Evolutionary conservation across 1,140 invertebrate species (phyloP), one percentile per base, ranked within the genome.

Genomic region (Parasteatoda tepidariorum): DNA sequence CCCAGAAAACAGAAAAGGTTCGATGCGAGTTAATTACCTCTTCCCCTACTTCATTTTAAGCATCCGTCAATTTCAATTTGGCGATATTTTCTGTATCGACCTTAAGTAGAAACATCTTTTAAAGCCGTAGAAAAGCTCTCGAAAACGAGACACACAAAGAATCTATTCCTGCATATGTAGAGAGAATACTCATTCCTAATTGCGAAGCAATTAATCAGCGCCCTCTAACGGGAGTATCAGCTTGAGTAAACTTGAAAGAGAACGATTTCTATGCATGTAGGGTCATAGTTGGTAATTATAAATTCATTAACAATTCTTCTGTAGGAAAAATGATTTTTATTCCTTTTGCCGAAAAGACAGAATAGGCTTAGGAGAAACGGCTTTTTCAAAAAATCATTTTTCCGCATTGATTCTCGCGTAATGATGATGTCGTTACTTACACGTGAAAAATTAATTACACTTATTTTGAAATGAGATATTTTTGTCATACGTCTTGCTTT

Each of bases 221-320:
- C 18, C n/a, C 57, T n/a, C 57, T 26, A 59, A 59, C n/a, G n/a
- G 7, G 57, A 59, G 57, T 26, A 1, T 26, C 57, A n/a, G 24
- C 24, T 59, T 26, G 57, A 59, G 57, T n/a, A 59, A 59, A 59
- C 57, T 59, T 59, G 57, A 59, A 59, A 59, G 57, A n/a, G n/a
- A 26, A n/a, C 24, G 57, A n/a, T n/a, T 26, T n/a, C 57, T 59
- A 59, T 59, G 24, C 24, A 59, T 18, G 9, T n/a, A 59, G 57
- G 57, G 57, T 59, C 57, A 59, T 59, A 59, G 57, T n/a, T 26
- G 57, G 57, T 59, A 59, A 59, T 59, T 59, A 59, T 59, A 59
- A 59, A 59, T 59, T 59, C 57, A 59, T 59, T 59, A 59, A 59
- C 57, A 59, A 59, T 59, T 59, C 57, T 59, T 26, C 57, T n/a